Percentiles rank a stretch among this genome's conserved stretches.
phyloP scores from a whole-genome alignment of 2,797 vertebrate species.

The Linurgus olivaceus region DNA sequence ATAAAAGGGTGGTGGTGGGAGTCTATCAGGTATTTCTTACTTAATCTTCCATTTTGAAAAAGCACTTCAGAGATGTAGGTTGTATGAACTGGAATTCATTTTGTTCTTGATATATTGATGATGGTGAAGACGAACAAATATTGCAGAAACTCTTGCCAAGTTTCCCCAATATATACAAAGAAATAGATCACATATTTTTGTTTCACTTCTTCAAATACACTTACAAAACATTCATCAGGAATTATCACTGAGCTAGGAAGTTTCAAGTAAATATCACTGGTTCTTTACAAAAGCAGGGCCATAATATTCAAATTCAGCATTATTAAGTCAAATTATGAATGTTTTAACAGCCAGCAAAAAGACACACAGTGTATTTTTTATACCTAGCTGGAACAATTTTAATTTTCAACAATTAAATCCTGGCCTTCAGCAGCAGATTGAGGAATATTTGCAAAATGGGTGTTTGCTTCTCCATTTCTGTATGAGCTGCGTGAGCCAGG shows the following conservation, averaged over 20 bases:
- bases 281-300: background rate
- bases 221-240: background rate
- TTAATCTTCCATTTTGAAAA: background rate
- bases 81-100: background rate
- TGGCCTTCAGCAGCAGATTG: background rate
- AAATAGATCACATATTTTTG: background rate
- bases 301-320: background rate
- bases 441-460: background rate
- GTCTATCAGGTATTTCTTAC: background rate
- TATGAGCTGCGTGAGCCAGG: background rate
- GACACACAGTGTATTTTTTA: background rate
- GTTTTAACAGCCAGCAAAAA: background rate
- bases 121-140: background rate
- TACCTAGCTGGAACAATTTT: background rate
- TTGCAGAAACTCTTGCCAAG: background rate
- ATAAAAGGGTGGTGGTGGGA: background rate
- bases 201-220: background rate
- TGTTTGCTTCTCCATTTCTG: background rate
- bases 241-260: background rate
- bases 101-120: background rate
- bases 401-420: background rate
- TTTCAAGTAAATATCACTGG: background rate
- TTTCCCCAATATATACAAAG: background rate
- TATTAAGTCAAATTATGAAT: background rate
- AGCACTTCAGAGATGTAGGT: background rate